Evolutionary conservation across 2,797 vertebrate species (phyloP).

Genomic region (Chromis chromis): DNA sequence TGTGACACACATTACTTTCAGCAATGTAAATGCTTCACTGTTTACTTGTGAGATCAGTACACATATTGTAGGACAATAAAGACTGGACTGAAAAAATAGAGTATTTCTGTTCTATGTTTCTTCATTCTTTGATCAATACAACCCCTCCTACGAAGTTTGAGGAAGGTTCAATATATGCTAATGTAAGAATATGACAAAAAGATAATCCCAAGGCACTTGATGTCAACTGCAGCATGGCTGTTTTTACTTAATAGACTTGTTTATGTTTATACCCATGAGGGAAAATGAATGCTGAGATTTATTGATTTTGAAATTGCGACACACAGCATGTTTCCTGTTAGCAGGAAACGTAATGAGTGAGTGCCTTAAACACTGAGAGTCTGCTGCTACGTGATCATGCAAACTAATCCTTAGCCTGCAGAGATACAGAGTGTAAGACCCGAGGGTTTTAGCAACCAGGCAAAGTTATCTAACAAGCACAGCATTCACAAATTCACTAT

Average conservation of each 20-base stretch:
- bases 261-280: not conserved
- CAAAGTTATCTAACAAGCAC: constrained; percentile 13
- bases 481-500: constrained; percentile 1
- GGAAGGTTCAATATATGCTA: not conserved
- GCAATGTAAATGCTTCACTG: not conserved
- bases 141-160: not conserved
- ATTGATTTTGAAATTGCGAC: constrained; percentile 28
- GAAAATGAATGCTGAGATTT: not conserved
- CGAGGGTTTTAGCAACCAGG: constrained; percentile 17
- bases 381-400: constrained; percentile 45
- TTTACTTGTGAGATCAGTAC: not conserved
- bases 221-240: not conserved
- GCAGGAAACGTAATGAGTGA: constrained; percentile 11
- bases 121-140: not conserved
- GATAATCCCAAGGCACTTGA: not conserved
- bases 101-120: no score
- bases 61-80: not conserved
- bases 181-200: not conserved
- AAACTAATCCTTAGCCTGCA: constrained; percentile 48
- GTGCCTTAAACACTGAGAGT: constrained; percentile 24
- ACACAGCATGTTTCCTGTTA: not conserved
- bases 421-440: constrained; percentile 20
- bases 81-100: not conserved
- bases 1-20: not conserved
- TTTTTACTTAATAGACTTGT: not conserved